Percentiles rank a stretch among this genome's conserved stretches.
phyloP scores from a whole-genome alignment of 1,140 invertebrate species.

The Aleiodes sp. region DNA sequence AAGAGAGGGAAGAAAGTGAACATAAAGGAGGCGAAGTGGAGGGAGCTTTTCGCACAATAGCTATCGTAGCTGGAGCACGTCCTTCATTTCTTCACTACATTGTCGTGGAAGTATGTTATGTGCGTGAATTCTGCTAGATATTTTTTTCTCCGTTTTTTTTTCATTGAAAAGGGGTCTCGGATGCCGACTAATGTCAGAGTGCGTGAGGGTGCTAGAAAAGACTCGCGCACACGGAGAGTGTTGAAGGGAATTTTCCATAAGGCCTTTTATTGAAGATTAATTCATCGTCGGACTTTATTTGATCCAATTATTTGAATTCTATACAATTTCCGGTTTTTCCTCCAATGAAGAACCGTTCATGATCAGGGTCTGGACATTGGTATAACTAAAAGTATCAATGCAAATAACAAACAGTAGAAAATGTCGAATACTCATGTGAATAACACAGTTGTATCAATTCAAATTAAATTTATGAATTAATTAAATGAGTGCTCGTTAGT shows the following conservation, averaged over 20 bases:
- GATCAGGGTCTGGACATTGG: no score
- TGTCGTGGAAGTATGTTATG: slow-evolving; percentile 25
- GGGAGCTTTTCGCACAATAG: slow-evolving; percentile 7
- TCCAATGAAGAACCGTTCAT: no score
- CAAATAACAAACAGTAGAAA: no score
- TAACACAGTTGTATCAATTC: no score
- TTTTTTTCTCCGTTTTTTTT: slow-evolving; percentile 14
- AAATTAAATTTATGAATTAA: no score
- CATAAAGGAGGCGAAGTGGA: neutral
- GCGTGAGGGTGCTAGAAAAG: neutral
- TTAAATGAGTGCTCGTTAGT: no score
- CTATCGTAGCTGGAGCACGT: slow-evolving; percentile 24
- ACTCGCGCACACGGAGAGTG: neutral
- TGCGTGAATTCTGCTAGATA: slow-evolving; percentile 22
- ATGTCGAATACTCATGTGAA: no score
- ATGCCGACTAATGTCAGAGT: neutral
- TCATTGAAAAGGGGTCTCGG: neutral
- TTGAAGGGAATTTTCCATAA: neutral
- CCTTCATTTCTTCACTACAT: slow-evolving; percentile 18
- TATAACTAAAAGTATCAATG: no score
- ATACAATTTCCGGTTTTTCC: no score
- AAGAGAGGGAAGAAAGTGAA: neutral
- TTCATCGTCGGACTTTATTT: neutral
- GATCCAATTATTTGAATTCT: neutral
- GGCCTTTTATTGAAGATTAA: neutral